phyloP scores from a whole-genome alignment of 53 echinoderm and acorn worm genomes.

The Zoroaster sp. region DNA sequence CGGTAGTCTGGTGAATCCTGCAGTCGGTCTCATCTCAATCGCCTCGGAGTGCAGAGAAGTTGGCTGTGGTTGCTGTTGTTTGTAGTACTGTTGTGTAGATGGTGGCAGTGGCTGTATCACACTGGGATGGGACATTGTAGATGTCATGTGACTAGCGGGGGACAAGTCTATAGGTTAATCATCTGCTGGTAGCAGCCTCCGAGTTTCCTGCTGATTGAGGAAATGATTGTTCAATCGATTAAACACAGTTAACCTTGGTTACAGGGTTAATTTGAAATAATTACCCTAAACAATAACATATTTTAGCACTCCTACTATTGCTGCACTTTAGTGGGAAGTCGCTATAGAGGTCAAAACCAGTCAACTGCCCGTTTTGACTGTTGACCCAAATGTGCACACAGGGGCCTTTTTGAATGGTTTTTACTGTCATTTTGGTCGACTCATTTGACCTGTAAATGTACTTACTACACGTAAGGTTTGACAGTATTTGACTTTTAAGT shows the following conservation, averaged over 20 bases:
- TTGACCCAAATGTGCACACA: too few species aligned
- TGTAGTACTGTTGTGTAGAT: background rate
- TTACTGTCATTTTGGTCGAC: too few species aligned
- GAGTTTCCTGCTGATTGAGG: background rate
- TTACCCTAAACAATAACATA: background rate
- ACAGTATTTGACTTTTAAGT: too few species aligned
- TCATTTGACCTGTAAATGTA: too few species aligned
- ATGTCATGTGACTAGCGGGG: conserved; percentile 9
- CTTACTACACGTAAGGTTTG: too few species aligned
- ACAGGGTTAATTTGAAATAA: background rate
- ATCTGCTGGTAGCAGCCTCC: background rate
- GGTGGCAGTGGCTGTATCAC: conserved; percentile 17
- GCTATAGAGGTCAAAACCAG: background rate
- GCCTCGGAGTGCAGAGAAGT: conserved; percentile 1
- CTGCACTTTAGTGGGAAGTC: background rate
- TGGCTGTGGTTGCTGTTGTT: conserved; percentile 1
- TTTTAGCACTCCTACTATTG: background rate
- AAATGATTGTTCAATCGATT: background rate
- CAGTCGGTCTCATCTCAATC: conserved; percentile 26
- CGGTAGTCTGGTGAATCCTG: conserved; percentile 25
- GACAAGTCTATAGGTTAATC: background rate
- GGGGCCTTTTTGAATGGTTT: too few species aligned
- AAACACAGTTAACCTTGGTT: background rate
- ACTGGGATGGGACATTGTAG: conserved; percentile 31
- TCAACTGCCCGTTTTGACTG: background rate